Base-by-base conservation (phyloP, 2,797 vertebrate genomes). In the Silurus lanzhouensis region DNA sequence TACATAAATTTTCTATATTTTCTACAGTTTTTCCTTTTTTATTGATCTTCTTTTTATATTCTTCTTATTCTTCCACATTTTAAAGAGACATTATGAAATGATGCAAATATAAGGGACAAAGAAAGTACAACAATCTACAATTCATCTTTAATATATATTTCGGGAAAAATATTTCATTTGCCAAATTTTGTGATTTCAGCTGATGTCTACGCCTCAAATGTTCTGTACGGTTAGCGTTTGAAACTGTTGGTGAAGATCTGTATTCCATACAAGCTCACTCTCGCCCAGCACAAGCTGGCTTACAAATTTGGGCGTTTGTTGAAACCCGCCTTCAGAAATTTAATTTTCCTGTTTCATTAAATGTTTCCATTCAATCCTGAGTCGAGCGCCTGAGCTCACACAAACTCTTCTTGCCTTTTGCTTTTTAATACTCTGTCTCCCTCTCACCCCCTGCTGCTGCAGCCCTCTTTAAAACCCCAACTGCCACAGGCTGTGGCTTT, bases 401-500 rank as follows among this genome's bases (percentile, higher is more conserved):
- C 84, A 60, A 46, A 82, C 86, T 86, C 86, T 88, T 75, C 86
- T 81, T 12, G n/a, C 61, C 5, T 61, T 72, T 77, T 48, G 74
- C 64, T 76, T 84, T 80, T 80, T 74, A 44, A 61, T 57, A 71
- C 68, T 19, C 57, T 52, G 57, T 55, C 38, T 70, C 72, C 7
- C 71, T 58, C 57, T 74, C 64, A 48, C 89, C 90, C 85, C 84
- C 87, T 74, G 9, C 91, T 90, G 89, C 90, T 91, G 90, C 68
- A 85, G 89, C 82, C 89, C 74, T 88, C 90, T 91, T 89, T 83
- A 87, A 90, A 85, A 87, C 92, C 64, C 91, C 86, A 87, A 84
- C 67, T 66, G 89, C 89, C 93, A 92, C 92, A 85, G 83, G 85
- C 87, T 91, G 89, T 92, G 92, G 93, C 92, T 92, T 92, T 93